phyloP scores from a whole-genome alignment of 1,140 invertebrate genomes.

The Zaprionus gabonicus region DNA sequence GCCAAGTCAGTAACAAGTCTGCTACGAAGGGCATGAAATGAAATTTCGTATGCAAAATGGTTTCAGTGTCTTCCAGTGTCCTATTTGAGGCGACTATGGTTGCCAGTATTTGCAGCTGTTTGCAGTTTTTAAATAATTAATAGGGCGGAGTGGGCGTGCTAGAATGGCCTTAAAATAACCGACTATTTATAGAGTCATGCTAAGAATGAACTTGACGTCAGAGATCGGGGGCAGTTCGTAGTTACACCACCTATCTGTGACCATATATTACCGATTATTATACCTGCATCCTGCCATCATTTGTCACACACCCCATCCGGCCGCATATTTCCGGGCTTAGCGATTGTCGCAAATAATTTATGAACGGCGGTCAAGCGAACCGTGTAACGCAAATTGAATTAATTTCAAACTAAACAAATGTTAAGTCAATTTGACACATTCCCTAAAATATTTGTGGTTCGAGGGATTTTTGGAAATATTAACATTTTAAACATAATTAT shows the following conservation, averaged over 20 bases:
- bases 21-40: slow-evolving; percentile 23
- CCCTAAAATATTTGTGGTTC: neutral
- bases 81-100: slow-evolving; percentile 11
- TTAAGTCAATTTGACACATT: slow-evolving; percentile 46
- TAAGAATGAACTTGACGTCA: slow-evolving; percentile 29
- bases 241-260: neutral
- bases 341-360: slow-evolving; percentile 54
- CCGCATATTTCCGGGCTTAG: slow-evolving; percentile 25
- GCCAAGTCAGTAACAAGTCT: slow-evolving; percentile 7
- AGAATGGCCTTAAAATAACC: slow-evolving; percentile 20
- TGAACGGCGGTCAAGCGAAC: slow-evolving; percentile 10
- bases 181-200: slow-evolving; percentile 21
- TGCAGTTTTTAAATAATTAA: slow-evolving; percentile 34
- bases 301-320: slow-evolving; percentile 57
- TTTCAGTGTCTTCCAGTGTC: slow-evolving; percentile 29
- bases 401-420: slow-evolving; percentile 28
- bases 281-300: slow-evolving; percentile 19
- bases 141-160: slow-evolving; percentile 2
- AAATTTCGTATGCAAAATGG: slow-evolving; percentile 56
- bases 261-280: neutral
- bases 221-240: neutral
- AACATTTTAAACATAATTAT: neutral
- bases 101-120: slow-evolving; percentile 15
- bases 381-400: slow-evolving; percentile 42
- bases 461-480: neutral